Evolutionary conservation across 2,113 vertebrate species (phyloP).

Genomic region (Pangasianodon hypophthalmus): DNA sequence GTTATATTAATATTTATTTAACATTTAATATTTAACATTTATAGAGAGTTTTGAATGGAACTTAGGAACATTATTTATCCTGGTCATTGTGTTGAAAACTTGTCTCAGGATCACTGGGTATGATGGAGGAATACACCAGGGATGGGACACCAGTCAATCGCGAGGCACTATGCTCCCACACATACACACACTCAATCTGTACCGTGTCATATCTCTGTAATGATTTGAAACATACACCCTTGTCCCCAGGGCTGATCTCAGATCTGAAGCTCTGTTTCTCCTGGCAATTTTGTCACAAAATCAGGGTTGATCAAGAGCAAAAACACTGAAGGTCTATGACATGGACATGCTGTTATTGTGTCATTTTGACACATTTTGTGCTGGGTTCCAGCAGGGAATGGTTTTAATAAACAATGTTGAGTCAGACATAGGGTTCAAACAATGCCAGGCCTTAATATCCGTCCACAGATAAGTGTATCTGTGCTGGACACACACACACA

Average conservation of each 20-base stretch:
- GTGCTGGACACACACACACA: not conserved
- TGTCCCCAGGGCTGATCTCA: not conserved
- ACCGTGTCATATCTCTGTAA: not conserved
- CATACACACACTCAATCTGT: not conserved
- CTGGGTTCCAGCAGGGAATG: constrained; percentile 5
- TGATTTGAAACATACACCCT: not conserved
- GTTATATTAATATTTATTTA: not conserved
- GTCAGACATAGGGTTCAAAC: constrained; percentile 9
- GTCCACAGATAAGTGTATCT: not conserved
- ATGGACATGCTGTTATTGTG: not conserved
- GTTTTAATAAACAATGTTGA: constrained; percentile 41
- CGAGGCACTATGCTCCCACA: not conserved
- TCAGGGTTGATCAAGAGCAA: not conserved
- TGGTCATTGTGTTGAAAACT: not conserved
- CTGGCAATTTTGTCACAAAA: not conserved
- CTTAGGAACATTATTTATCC: not conserved
- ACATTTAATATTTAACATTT: not conserved
- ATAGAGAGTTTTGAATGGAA: not conserved
- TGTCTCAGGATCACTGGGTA: not conserved
- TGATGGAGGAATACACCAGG: not conserved
- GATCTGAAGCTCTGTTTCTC: not conserved
- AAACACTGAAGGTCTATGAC: not conserved
- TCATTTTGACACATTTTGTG: constrained; percentile 8
- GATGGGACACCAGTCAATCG: not conserved
- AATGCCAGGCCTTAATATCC: constrained; percentile 1